A percentile compares a stretch with the other conserved stretches of the same genome.
These are phyloP conservation scores for Meda fulgida DNA, from an alignment of 2,797 vertebrate species.

Conservation along the genomic window DNA sequence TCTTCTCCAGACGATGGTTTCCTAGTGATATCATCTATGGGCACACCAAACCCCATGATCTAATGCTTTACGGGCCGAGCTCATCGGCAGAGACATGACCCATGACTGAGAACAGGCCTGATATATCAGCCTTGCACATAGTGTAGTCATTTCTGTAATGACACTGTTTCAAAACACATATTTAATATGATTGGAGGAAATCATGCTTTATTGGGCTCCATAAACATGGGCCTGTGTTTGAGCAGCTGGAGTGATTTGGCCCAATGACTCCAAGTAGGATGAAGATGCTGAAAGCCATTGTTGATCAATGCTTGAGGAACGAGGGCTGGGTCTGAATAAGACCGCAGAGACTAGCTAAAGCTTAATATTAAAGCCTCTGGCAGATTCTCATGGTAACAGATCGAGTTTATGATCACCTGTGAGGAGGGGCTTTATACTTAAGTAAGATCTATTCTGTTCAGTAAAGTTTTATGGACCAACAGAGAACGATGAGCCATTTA, in stretches of 20 bases:
- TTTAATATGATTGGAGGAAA: conserved; percentile 58
- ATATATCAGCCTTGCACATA: conserved; percentile 53
- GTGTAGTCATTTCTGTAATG: conserved; percentile 56
- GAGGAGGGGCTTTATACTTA: conserved; percentile 20
- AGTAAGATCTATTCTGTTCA: conserved; percentile 33
- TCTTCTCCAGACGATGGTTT: conserved; percentile 24
- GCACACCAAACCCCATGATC: conserved; percentile 47
- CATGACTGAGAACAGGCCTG: conserved; percentile 35
- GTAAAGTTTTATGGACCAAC: conserved; percentile 20
- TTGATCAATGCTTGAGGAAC: conserved; percentile 48
- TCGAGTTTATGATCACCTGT: conserved; percentile 49
- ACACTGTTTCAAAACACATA: conserved; percentile 54
- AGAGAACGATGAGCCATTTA: conserved; percentile 31
- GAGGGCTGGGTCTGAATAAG: conserved; percentile 23
- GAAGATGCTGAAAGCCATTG: conserved; percentile 32
- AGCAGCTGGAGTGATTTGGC: conserved; percentile 42
- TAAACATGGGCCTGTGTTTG: conserved; percentile 49
- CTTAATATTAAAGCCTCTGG: conserved; percentile 42
- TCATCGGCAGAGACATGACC: conserved; percentile 18
- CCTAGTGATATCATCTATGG: conserved; percentile 55
- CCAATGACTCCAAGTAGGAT: conserved; percentile 24
- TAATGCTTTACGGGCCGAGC: conserved; percentile 47
- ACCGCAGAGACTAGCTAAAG: conserved; percentile 43
- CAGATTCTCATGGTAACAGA: conserved; percentile 45
- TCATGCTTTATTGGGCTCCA: conserved; percentile 54